These are phyloP conservation scores for Drosophila algonquin DNA, from an alignment of 2,888 invertebrate genomes.

Conservation along the genomic window DNA sequence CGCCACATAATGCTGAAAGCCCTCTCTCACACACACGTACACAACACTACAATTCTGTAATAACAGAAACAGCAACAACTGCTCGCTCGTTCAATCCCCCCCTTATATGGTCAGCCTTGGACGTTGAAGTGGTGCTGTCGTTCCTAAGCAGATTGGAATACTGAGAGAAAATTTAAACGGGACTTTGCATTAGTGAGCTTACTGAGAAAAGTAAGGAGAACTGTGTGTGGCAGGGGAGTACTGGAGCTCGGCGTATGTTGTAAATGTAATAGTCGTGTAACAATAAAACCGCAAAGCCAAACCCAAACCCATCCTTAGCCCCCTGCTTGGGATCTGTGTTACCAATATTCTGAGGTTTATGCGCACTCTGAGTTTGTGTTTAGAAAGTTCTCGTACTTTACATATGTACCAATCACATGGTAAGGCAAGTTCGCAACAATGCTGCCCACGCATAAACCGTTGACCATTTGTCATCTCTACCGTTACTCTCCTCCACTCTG, in stretches of 20 bases:
- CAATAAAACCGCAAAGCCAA: conserved; percentile 68
- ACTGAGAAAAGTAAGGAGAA: not conserved
- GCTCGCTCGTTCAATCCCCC: conserved; percentile 7
- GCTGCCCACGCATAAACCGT: conserved; percentile 12
- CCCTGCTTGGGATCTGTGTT: conserved; percentile 4
- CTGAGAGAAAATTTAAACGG: conserved; percentile 76
- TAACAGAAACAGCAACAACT: conserved; percentile 13
- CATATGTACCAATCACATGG: not conserved
- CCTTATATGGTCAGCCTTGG: conserved; percentile 41
- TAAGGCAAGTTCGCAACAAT: not conserved
- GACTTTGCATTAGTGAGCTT: conserved; percentile 51
- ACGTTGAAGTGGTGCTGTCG: conserved; percentile 18
- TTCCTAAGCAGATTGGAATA: conserved; percentile 51
- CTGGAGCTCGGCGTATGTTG: conserved; percentile 40
- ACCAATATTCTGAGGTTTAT: conserved; percentile 55
- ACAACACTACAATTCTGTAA: conserved; percentile 7
- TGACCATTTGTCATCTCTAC: conserved; percentile 7
- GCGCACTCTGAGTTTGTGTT: not conserved
- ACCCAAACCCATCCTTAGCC: conserved; percentile 40
- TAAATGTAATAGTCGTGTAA: conserved; percentile 74
- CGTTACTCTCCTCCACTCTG: no score
- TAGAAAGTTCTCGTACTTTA: not conserved
- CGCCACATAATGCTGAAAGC: conserved; percentile 51
- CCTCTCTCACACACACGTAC: not conserved
- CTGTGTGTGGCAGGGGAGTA: not conserved